A percentile compares a stretch with the other conserved stretches of the same genome.
Conservation (phyloP, 1,140 invertebrate species). For the Harpegnathos saltator region DNA sequence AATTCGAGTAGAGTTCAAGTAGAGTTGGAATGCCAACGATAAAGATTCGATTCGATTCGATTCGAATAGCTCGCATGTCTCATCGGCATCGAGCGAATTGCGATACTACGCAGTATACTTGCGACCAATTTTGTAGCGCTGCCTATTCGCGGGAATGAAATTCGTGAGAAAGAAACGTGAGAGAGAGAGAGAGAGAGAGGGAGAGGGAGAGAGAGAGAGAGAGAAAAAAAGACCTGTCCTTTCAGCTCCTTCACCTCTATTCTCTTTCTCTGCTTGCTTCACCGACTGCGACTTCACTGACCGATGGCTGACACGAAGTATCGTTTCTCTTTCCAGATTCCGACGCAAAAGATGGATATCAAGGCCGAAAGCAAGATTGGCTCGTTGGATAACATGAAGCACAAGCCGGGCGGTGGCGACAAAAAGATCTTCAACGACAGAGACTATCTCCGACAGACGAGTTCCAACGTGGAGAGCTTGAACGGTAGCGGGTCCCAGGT, state of each 20-base stretch:
- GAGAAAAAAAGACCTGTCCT: too few species aligned
- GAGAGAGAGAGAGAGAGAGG: too few species aligned
- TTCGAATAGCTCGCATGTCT: neutral
- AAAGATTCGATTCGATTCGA: too few species aligned
- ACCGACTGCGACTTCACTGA: neutral
- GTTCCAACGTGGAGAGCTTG: constrained; percentile 88
- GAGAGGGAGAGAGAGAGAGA: too few species aligned
- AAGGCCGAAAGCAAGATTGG: constrained; percentile 95
- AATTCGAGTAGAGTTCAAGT: too few species aligned
- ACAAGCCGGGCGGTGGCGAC: constrained; percentile 97
- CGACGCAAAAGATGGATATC: constrained; percentile 94
- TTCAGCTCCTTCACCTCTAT: constrained; percentile 14
- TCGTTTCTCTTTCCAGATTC: constrained; percentile 89
- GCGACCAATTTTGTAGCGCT: neutral
- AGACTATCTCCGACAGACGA: constrained; percentile 95
- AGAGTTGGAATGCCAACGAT: too few species aligned
- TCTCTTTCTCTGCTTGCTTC: constrained; percentile 9
- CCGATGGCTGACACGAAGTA: neutral
- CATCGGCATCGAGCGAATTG: neutral
- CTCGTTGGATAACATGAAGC: constrained; percentile 96
- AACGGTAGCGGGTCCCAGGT: constrained; percentile 90
- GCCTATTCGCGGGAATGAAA: neutral
- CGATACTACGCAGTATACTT: neutral
- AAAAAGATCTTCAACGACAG: constrained; percentile 97
- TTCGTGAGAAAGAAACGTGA: neutral